Conservation (phyloP, 2,797 vertebrate species). For the Ctenopoma multispine region DNA sequence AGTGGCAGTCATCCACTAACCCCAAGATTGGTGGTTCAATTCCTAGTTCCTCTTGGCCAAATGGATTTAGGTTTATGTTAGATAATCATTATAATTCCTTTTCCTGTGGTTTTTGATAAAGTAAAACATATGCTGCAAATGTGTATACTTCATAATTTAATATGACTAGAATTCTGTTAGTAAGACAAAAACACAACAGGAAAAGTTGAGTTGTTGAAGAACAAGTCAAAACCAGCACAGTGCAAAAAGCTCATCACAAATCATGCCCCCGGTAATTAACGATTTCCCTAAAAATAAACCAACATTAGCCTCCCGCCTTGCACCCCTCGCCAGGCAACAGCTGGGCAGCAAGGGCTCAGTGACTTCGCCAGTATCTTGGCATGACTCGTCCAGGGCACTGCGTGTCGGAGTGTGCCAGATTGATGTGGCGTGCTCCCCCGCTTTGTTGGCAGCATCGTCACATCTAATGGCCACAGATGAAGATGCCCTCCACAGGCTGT, state of each 20-base stretch:
- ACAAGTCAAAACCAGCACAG: conserved; percentile 31
- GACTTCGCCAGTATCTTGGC: conserved; percentile 78
- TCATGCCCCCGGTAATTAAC: conserved; percentile 74
- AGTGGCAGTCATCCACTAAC: too few species aligned
- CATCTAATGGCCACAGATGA: conserved; percentile 68
- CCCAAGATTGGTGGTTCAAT: too few species aligned
- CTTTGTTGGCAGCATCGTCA: conserved; percentile 62
- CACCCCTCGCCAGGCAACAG: conserved; percentile 76
- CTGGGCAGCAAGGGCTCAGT: conserved; percentile 84
- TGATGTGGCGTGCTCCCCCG: conserved; percentile 46
- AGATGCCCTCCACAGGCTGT: conserved; percentile 49
- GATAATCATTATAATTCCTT: too few species aligned
- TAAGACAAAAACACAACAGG: not conserved
- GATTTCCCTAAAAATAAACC: conserved; percentile 85
- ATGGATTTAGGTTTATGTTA: too few species aligned
- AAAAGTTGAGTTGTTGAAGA: conserved; percentile 41
- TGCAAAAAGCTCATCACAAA: conserved; percentile 46
- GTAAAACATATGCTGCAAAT: too few species aligned
- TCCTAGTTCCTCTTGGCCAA: too few species aligned
- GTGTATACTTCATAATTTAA: not conserved
- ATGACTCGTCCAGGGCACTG: conserved; percentile 47
- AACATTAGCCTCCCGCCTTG: conserved; percentile 82
- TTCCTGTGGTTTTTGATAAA: too few species aligned
- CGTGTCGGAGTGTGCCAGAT: conserved; percentile 64
- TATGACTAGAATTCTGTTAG: not conserved